Evolutionary conservation across 1,140 invertebrate species (phyloP), one percentile per base, ranked within the genome.

Genomic region (Gonioctena quinquepunctata): DNA sequence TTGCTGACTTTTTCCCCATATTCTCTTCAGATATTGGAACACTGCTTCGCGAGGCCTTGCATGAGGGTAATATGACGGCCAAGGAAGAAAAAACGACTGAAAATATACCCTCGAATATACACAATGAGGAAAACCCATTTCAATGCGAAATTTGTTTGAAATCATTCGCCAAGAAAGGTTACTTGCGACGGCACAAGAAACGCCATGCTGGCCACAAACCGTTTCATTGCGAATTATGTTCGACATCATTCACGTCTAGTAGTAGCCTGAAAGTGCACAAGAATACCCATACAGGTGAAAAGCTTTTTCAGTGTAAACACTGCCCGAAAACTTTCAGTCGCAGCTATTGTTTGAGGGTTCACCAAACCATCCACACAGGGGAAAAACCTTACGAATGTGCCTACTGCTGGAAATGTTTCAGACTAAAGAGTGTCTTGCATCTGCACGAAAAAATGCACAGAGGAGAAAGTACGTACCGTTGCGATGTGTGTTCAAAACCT

Each of bases 141-240:
- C n/a, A 59, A 11, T 59, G 56, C 23, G 26, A 26, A 25, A 6
- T 59, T 7, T 59, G 56, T 11, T 16, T 16, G 7, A 59, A 59
- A 59, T 16, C n/a, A 0, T 59, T 59, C 18, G 16, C 21, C n/a
- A n/a, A 11, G n/a, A 16, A 13, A 25, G 7, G 11, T 16, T 11
- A 25, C n/a, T 25, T 25, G 2, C n/a, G 16, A 16, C 21, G 18
- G 11, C 80, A 82, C 60, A 77, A 81, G 76, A 74, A 77, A 72
- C 71, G 77, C 8, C 27, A 28, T 1, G 1, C 27, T 11, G 2
- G 27, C 1, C 1, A 28, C 6, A 28, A 11, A 28, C 27, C 27
- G 13, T 28, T 28, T 28, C 13, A 11, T 28, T 28, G 27, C 13
- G 27, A 2, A 28, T 7, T 28, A 7, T 28, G 27, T 11, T 7